Conservation (phyloP, 2,113 vertebrate species). For the Tychaedon coryphoeus region DNA sequence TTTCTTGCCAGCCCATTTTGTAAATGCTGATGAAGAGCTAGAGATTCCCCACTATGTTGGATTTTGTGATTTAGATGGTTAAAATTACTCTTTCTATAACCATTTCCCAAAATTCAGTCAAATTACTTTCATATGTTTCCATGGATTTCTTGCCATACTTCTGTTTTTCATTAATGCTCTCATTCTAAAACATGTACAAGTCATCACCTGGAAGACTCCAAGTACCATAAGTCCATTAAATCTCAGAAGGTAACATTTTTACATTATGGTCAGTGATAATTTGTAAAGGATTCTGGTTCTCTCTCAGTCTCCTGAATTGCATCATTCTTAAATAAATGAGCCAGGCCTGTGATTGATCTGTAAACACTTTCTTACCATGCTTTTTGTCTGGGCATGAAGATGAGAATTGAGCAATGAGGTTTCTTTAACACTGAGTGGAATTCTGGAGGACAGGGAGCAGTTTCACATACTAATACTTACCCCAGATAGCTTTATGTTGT, state of each 20-base stretch:
- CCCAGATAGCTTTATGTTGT: neutral
- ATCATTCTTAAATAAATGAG: neutral
- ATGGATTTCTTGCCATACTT: neutral
- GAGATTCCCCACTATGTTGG: neutral
- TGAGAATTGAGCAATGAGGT: neutral
- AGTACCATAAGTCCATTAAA: neutral
- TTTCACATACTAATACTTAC: neutral
- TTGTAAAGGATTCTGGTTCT: neutral
- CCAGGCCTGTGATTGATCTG: neutral
- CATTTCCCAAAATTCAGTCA: neutral
- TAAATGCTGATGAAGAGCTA: neutral
- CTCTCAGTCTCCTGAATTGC: neutral
- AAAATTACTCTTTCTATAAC: neutral
- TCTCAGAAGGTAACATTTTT: neutral
- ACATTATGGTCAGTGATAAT: neutral
- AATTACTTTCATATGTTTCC: neutral
- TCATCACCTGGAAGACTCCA: neutral
- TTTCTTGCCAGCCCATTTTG: neutral
- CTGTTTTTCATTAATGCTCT: neutral
- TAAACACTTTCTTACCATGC: neutral
- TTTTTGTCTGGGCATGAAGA: neutral
- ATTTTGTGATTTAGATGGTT: neutral
- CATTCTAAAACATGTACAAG: neutral
- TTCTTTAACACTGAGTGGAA: neutral
- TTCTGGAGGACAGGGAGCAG: neutral